A percentile compares a stretch with the other conserved stretches of the same genome.
These are phyloP conservation scores for Thalassarche chlororhynchos DNA, from an alignment of 2,113 vertebrate species.

Conservation along the genomic window DNA sequence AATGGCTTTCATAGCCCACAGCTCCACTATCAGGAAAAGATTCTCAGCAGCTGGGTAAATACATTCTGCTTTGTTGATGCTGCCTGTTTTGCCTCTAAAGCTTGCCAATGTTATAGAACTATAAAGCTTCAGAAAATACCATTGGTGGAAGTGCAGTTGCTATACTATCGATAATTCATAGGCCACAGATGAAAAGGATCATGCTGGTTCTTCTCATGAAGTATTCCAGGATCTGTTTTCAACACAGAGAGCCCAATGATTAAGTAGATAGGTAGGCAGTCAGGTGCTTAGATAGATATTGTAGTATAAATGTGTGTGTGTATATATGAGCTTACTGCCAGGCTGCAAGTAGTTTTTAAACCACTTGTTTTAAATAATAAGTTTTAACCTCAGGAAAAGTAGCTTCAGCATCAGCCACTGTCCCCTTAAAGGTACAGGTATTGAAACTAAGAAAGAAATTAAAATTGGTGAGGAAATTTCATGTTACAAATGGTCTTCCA, in stretches of 20 bases:
- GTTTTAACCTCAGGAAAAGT: background rate
- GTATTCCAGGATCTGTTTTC: background rate
- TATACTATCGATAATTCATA: slow-evolving; percentile 28
- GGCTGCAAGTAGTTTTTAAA: background rate
- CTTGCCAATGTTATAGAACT: background rate
- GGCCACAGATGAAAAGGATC: background rate
- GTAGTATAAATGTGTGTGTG: background rate
- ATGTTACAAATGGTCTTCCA: background rate
- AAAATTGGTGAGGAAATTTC: background rate
- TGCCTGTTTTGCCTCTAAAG: slow-evolving; percentile 22
- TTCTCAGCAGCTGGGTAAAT: slow-evolving; percentile 48
- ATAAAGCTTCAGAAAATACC: slow-evolving; percentile 36
- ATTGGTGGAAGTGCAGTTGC: background rate
- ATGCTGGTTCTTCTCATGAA: background rate
- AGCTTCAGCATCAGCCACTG: background rate
- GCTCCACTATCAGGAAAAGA: background rate
- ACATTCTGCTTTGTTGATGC: slow-evolving; percentile 27
- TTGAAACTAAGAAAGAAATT: background rate
- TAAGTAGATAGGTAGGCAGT: background rate
- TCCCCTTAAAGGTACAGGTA: background rate
- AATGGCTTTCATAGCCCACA: slow-evolving; percentile 3
- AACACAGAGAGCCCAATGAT: background rate
- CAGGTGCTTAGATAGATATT: background rate
- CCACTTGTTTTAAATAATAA: background rate
- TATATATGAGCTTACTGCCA: background rate